phyloP scores from a whole-genome alignment of 1,140 invertebrate genomes.

The Scaptomyza montana region DNA sequence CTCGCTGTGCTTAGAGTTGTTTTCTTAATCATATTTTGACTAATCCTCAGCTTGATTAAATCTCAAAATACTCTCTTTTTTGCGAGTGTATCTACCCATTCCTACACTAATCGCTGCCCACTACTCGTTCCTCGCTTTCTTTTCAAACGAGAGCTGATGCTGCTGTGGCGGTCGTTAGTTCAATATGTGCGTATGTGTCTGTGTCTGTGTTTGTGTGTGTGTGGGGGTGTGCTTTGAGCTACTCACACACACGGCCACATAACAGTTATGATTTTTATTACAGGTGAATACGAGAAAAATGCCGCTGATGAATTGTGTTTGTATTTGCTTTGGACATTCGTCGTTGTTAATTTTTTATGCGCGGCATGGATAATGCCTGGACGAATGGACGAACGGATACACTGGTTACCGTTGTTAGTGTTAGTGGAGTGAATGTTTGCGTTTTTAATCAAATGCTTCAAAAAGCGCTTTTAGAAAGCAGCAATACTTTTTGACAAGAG shows the following conservation, averaged over 20 bases:
- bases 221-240: constrained; percentile 1
- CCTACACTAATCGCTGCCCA: constrained; percentile 5
- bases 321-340: constrained; percentile 61
- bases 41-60: too few species aligned
- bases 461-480: constrained; percentile 43
- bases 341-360: constrained; percentile 75
- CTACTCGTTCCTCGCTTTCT: not conserved
- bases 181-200: constrained; percentile 67
- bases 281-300: constrained; percentile 49
- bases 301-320: constrained; percentile 70
- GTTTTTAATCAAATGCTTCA: constrained; percentile 77
- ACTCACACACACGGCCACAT: constrained; percentile 5
- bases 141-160: not conserved
- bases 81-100: not conserved
- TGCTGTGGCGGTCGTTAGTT: constrained; percentile 64
- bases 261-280: constrained; percentile 80
- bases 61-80: not conserved
- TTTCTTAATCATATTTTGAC: too few species aligned
- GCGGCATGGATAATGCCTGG: constrained; percentile 32
- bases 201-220: constrained; percentile 69
- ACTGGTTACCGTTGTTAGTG: not conserved
- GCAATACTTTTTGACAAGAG: constrained; percentile 13
- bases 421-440: constrained; percentile 45
- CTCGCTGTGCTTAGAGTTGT: too few species aligned
- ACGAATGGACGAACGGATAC: too few species aligned